phyloP scores from a whole-genome alignment of 2,888 invertebrate species.

The Agonopterix alstromeriana region DNA sequence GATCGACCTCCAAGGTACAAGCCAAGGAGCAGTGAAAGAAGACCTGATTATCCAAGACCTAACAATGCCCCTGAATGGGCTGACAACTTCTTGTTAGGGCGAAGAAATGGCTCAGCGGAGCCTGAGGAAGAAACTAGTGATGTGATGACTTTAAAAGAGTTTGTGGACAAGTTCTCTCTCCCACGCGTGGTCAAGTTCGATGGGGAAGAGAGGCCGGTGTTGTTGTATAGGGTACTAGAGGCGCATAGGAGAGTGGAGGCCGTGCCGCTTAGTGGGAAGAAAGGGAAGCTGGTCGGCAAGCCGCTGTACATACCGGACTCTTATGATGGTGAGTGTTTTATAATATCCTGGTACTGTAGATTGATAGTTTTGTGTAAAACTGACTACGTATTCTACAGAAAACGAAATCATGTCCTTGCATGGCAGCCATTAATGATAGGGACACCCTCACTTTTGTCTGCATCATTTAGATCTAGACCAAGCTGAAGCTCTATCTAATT shows the following conservation, averaged over 20 bases:
- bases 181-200: conserved; percentile 78
- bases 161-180: conserved; percentile 78
- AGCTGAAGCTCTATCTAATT: no score
- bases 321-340: conserved; percentile 76
- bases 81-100: conserved; percentile 60
- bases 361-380: no score
- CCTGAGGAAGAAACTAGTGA: conserved; percentile 67
- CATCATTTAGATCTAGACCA: no score
- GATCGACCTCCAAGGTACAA: conserved; percentile 67
- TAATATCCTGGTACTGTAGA: background rate
- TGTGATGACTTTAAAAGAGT: conserved; percentile 72
- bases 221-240: conserved; percentile 79
- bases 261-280: conserved; percentile 73
- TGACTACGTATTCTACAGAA: no score
- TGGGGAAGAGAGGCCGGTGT: conserved; percentile 75
- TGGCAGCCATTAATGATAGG: no score
- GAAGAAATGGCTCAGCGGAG: conserved; percentile 59
- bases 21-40: conserved; percentile 64
- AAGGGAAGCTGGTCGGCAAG: conserved; percentile 75
- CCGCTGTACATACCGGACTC: conserved; percentile 80
- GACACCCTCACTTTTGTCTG: no score
- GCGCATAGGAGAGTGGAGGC: conserved; percentile 80
- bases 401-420: no score
- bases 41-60: conserved; percentile 60
- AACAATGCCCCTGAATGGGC: conserved; percentile 61